A percentile compares a stretch with the other conserved stretches of the same genome.
Evolutionary conservation across 2,888 invertebrate genomes (phyloP).

Genomic region (Drosophila cognata): DNA sequence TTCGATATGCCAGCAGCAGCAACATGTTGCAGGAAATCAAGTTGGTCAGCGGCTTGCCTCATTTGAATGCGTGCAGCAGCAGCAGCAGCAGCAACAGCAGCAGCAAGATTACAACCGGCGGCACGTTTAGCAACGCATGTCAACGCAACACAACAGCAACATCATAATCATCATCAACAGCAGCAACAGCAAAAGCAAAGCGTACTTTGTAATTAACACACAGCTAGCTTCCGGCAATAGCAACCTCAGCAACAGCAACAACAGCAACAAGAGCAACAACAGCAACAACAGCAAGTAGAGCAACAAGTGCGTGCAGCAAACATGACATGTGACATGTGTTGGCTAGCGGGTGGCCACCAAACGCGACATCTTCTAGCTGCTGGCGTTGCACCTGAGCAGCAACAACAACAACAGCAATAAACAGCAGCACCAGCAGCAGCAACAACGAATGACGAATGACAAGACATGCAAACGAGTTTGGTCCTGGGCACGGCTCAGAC

Average conservation of each 20-base stretch:
- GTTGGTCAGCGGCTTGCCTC: constrained; percentile 72
- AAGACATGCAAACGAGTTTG: constrained; percentile 69
- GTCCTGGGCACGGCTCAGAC: constrained; percentile 59
- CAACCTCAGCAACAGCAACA: constrained; percentile 24
- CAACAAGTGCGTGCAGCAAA: constrained; percentile 69
- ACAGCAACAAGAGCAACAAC: constrained; percentile 49
- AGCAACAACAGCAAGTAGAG: constrained; percentile 24
- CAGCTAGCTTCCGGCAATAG: constrained; percentile 74
- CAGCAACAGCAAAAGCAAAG: constrained; percentile 47
- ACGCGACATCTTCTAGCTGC: constrained; percentile 81
- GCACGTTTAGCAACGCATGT: constrained; percentile 83
- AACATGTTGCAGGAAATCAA: constrained; percentile 82
- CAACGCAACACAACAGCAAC: constrained; percentile 76
- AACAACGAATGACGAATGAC: constrained; percentile 70
- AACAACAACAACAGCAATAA: constrained; percentile 34
- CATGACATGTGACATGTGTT: constrained; percentile 76
- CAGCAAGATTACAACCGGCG: constrained; percentile 60
- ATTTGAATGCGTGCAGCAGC: constrained; percentile 73
- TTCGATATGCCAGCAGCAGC: constrained; percentile 51
- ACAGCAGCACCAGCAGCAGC: constrained; percentile 27
- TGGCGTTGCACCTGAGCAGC: constrained; percentile 74
- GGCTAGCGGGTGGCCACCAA: constrained; percentile 72
- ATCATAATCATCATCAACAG: constrained; percentile 63
- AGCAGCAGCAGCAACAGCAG: constrained; percentile 11
- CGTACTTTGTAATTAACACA: constrained; percentile 74